Evolutionary conservation across 2,113 vertebrate genomes (phyloP), one percentile per base, ranked within the genome.

Genomic region (Eolophus roseicapilla): DNA sequence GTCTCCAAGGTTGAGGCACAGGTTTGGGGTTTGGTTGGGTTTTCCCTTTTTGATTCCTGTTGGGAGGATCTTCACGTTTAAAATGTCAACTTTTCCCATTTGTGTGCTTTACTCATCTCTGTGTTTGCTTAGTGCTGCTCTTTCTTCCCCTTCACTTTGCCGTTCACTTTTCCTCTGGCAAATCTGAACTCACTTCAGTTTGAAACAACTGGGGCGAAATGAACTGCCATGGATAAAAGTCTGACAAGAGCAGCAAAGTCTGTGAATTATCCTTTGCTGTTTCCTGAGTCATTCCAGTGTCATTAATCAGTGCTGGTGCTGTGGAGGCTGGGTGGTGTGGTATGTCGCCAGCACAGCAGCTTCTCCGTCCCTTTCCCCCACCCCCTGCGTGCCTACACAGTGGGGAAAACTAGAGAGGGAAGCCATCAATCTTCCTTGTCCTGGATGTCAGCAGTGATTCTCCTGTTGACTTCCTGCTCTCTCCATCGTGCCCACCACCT

Each of bases 391-490:
- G 98, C 98, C 97, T 63, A 95, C 98, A 96, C 99, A 98, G 97
- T 98, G 98, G 98, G 99, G 97, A 97, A 96, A 99, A 98, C 97
- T 98, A 97, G 98, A 98, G 98, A 98, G 99, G 99, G 99, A 99
- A 99, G 96, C 99, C 99, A 99, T 99, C 99, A 99, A 99, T 99
- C 99, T 99, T 99, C 96, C 98, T 98, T 97, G 98, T 98, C 98
- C 55, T 84, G 96, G 97, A 96, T 98, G 99, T 99, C 99, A 99
- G 98, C 99, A 94, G 98, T 86, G 97, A 96, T 97, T 96, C 98
- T 92, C 94, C 97, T 87, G 87, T 94, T 4, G 10, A 86, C 95
- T 98, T 98, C 97, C 98, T 98, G 97, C 95, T 92, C 97, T 82
- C 95, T 94, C 89, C 28, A 71, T 93, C 85, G 86, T 90, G 81